Percentiles rank a stretch among this genome's conserved stretches.
Evolutionary conservation across 2,888 invertebrate genomes (phyloP).

Genomic region (Drosophila putrida): DNA sequence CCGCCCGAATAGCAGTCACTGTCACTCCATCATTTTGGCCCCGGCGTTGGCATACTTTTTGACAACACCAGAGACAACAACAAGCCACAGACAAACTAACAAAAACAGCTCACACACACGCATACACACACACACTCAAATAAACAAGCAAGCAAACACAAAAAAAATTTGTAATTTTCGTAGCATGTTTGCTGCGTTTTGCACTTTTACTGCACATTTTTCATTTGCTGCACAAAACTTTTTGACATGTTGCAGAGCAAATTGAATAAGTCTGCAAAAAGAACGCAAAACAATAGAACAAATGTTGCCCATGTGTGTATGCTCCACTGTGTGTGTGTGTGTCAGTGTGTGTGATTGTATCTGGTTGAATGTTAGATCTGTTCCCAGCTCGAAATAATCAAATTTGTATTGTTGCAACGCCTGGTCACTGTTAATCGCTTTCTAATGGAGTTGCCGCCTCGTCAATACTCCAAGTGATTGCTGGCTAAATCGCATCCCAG

Average conservation of each 20-base stretch:
- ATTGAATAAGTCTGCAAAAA: conserved; percentile 71
- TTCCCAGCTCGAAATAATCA: conserved; percentile 63
- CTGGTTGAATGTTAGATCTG: conserved; percentile 7
- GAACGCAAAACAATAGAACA: conserved; percentile 45
- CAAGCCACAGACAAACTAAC: conserved; percentile 76
- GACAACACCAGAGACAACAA: conserved; percentile 75
- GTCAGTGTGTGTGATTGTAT: not conserved
- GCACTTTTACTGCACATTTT: conserved; percentile 78
- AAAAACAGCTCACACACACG: conserved; percentile 49
- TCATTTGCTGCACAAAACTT: conserved; percentile 75
- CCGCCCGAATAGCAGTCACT: conserved; percentile 57
- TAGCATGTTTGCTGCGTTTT: conserved; percentile 80
- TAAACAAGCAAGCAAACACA: conserved; percentile 18
- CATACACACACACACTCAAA: conserved; percentile 18
- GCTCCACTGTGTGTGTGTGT: conserved; percentile 9
- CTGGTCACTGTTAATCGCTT: conserved; percentile 46
- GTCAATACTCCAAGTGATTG: conserved; percentile 31
- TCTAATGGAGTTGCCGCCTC: conserved; percentile 46
- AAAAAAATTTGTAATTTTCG: conserved; percentile 70
- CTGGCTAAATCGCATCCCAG: conserved; percentile 8
- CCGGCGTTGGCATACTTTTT: conserved; percentile 76
- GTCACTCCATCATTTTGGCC: conserved; percentile 71
- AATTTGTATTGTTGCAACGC: conserved; percentile 56
- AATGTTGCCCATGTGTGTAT: conserved; percentile 47
- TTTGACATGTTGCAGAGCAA: conserved; percentile 78